These are phyloP conservation scores for Xyrauchen texanus DNA, from an alignment of 2,113 vertebrate species.

Conservation along the genomic window DNA sequence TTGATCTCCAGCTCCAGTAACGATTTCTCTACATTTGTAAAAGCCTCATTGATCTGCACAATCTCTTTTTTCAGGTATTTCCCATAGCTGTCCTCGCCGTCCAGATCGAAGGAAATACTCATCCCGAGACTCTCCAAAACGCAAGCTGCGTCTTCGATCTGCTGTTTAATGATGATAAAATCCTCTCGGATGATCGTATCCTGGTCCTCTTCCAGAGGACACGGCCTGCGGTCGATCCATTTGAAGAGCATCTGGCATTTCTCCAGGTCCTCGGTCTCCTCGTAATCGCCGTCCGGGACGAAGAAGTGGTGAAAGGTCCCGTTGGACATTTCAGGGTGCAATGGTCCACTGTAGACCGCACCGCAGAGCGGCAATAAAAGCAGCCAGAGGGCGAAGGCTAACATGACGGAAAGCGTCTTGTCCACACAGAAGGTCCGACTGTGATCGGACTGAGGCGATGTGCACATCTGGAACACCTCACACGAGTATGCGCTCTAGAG, in stretches of 20 bases:
- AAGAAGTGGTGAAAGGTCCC: slow-evolving; percentile 96
- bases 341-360: slow-evolving; percentile 83
- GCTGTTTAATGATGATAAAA: slow-evolving; percentile 84
- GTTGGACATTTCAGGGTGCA: slow-evolving; percentile 93
- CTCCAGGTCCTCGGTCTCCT: slow-evolving; percentile 93
- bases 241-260: slow-evolving; percentile 91
- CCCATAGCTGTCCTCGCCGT: slow-evolving; percentile 92
- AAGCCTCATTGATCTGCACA: slow-evolving; percentile 88
- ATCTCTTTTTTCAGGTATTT: slow-evolving; percentile 86
- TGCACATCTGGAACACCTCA: neutral
- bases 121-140: slow-evolving; percentile 86
- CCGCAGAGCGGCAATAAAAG: slow-evolving; percentile 61
- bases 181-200: slow-evolving; percentile 84
- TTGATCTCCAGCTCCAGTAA: slow-evolving; percentile 91
- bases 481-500: neutral
- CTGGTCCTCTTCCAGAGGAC: slow-evolving; percentile 69
- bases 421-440: neutral
- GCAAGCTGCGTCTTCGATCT: slow-evolving; percentile 88
- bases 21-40: slow-evolving; percentile 87
- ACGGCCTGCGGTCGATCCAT: slow-evolving; percentile 82
- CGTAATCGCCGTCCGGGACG: slow-evolving; percentile 93
- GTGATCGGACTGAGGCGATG: slow-evolving; percentile 10
- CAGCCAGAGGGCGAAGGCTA: slow-evolving; percentile 61
- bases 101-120: slow-evolving; percentile 88
- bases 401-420: slow-evolving; percentile 49